These are phyloP conservation scores for Plecturocebus donacophilus DNA, from an alignment of 2,113 vertebrate species.

Conservation along the genomic window DNA sequence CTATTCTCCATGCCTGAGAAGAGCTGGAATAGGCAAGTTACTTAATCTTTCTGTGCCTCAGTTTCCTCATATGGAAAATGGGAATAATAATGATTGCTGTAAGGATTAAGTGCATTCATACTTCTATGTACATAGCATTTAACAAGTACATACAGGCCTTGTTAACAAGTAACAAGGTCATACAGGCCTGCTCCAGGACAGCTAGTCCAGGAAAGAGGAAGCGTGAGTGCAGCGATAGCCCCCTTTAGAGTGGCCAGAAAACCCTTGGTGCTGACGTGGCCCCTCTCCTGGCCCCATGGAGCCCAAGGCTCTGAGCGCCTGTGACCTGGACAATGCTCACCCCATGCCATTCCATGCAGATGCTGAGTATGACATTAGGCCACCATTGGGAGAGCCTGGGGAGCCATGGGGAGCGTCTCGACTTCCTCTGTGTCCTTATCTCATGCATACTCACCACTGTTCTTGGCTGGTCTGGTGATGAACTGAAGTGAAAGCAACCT, in stretches of 20 bases:
- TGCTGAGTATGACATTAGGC: neutral
- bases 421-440: neutral
- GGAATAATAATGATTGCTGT: neutral
- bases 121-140: neutral
- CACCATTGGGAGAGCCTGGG: neutral
- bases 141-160: too few relatives aligned
- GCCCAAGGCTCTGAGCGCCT: neutral
- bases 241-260: neutral
- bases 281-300: neutral
- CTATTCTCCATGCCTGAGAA: neutral
- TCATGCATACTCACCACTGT: fast-evolving
- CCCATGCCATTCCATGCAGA: too few relatives aligned
- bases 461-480: neutral
- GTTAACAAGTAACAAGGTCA: too few relatives aligned
- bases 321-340: neutral
- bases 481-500: neutral
- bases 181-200: neutral
- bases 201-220: neutral
- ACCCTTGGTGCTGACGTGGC: neutral
- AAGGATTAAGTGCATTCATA: neutral
- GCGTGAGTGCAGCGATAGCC: too few relatives aligned
- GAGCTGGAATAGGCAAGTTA: neutral
- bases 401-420: neutral
- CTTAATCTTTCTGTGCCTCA: neutral
- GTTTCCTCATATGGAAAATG: neutral